A percentile compares a stretch with the other conserved stretches of the same genome.
Evolutionary conservation across 2,888 invertebrate species (phyloP).

Genomic region (Caenorhabditis parvicauda): DNA sequence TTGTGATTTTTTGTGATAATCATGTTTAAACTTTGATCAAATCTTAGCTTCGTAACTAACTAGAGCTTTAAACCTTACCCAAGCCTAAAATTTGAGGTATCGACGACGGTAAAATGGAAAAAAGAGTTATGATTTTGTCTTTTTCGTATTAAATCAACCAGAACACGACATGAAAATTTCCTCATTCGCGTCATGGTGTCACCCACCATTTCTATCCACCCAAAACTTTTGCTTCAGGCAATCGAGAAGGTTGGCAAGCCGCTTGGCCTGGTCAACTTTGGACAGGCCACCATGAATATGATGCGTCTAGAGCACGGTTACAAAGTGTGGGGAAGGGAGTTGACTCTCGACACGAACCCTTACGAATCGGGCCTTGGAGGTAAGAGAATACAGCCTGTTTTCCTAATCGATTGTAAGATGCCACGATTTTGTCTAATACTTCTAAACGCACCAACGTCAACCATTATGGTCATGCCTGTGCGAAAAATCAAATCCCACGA

Average conservation of each 20-base stretch:
- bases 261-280: slow-evolving; percentile 64
- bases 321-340: slow-evolving; percentile 56
- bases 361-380: slow-evolving; percentile 65
- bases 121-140: too few relatives aligned
- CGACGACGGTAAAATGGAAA: too few relatives aligned
- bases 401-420: too few relatives aligned
- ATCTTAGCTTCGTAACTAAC: too few relatives aligned
- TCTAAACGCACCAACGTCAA: too few relatives aligned
- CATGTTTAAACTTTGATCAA: too few relatives aligned
- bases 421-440: too few relatives aligned
- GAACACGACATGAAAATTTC: not conserved
- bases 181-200: not conserved
- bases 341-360: slow-evolving; percentile 65
- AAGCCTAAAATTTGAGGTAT: too few relatives aligned
- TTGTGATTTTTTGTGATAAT: too few relatives aligned
- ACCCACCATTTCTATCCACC: not conserved
- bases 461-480: too few relatives aligned
- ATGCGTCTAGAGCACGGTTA: slow-evolving; percentile 66
- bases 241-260: slow-evolving; percentile 61
- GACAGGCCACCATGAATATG: slow-evolving; percentile 64
- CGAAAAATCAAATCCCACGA: too few relatives aligned
- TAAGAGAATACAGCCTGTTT: not conserved
- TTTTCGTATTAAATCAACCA: not conserved
- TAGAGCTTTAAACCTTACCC: too few relatives aligned
- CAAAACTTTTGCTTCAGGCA: slow-evolving; percentile 35